phyloP scores from a whole-genome alignment of 2,888 invertebrate species.

The Rhopalosiphum nymphaeae region DNA sequence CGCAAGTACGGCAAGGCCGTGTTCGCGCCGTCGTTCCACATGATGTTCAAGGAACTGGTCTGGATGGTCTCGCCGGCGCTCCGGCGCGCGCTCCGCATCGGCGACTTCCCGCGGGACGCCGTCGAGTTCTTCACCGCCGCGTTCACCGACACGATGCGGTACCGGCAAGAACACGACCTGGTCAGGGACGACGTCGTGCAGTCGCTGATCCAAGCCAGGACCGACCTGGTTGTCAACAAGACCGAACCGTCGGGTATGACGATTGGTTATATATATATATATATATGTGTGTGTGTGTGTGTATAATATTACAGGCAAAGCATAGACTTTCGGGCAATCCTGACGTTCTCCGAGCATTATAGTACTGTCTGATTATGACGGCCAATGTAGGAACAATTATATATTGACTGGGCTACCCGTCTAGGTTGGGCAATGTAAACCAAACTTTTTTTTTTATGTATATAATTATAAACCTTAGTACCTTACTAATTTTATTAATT shows the following conservation, averaged over 20 bases:
- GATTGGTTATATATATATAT: too few species aligned
- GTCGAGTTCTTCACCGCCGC: slow-evolving; percentile 5
- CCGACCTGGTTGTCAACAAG: slow-evolving; percentile 19
- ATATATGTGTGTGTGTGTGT: too few species aligned
- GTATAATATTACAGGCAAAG: too few species aligned
- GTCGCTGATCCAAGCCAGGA: slow-evolving; percentile 36
- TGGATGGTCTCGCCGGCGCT: slow-evolving; percentile 44
- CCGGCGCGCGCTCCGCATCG: not conserved
- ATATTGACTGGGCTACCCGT: too few species aligned
- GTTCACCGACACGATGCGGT: slow-evolving; percentile 42
- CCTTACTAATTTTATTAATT: too few species aligned
- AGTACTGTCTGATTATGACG: too few species aligned
- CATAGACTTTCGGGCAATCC: too few species aligned
- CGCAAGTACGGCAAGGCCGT: slow-evolving; percentile 69
- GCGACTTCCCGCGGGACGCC: slow-evolving; percentile 21
- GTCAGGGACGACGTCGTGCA: slow-evolving; percentile 55
- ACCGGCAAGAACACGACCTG: slow-evolving; percentile 28
- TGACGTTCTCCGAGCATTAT: too few species aligned
- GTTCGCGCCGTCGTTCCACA: slow-evolving; percentile 17
- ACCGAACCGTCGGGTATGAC: not conserved
- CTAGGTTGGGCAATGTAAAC: too few species aligned
- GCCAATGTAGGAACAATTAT: too few species aligned
- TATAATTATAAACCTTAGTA: too few species aligned
- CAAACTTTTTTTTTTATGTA: too few species aligned
- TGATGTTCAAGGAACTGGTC: not conserved